Base-by-base conservation (phyloP, 2,797 vertebrate genomes). In the Podarcis siculus region DNA sequence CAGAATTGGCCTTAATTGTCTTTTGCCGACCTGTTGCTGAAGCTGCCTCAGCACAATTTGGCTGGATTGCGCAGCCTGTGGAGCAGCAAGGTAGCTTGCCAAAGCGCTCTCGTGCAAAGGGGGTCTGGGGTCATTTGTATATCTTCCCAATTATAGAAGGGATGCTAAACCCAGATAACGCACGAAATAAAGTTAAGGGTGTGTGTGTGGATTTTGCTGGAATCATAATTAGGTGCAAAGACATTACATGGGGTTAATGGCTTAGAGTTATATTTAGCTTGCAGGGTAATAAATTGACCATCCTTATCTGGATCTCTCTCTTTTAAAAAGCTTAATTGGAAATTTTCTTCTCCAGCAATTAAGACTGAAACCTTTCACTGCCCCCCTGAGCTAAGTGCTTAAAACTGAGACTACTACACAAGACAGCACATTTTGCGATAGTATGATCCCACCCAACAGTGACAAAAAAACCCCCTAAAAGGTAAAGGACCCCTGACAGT, bases 221-320 rank as follows among this genome's bases (percentile, higher is more conserved):
- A 94, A 94, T 93, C 86, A 91, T 95, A 94, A 94, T 95, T 94
- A 91, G 90, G 37, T 89, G 32, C 84, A 93, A 86, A 94, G 89
- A 90, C 42, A 92, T 93, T 92, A 91, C 75, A 93, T 86, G 83
- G 91, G 83, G 91, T 95, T 94, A 95, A 94, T 94, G 93, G 92
- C 86, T 87, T 79, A 89, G 71, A 93, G 87, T 94, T 93, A 92
- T 94, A 95, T 94, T 94, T 90, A 92, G 79, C 93, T 95, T 94
- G 86, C 87, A 87, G 79, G 90, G 87, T 93, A 93, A 95, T 92
- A 93, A 93, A 94, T 89, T 91, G 90, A 95, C 84, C 91, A 89
- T 89, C 77, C 27, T 93, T 94, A 92, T 94, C 92, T 90, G 49
- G 75, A 35, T 86, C 42, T 89, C 49, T 82, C 89, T 89, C 79